These are phyloP conservation scores for Eleutherodactylus coqui DNA, from an alignment of 2,797 vertebrate genomes.

Conservation along the genomic window DNA sequence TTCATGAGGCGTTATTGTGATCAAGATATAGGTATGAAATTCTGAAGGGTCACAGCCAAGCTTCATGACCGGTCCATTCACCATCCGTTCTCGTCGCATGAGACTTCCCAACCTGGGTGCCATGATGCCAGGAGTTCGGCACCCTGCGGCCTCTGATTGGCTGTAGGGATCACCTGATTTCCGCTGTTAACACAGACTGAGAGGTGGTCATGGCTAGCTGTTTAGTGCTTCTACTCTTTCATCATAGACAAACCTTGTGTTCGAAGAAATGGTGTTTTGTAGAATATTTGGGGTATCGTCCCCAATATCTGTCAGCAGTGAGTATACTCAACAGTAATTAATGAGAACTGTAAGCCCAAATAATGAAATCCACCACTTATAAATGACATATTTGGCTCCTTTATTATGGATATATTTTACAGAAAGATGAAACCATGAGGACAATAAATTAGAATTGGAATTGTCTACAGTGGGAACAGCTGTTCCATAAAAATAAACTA, in stretches of 20 bases:
- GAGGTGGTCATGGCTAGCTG: too few relatives aligned
- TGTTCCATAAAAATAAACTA: slow-evolving; percentile 93
- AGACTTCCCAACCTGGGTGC: too few relatives aligned
- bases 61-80: too few relatives aligned
- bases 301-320: neutral
- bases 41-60: too few relatives aligned
- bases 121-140: too few relatives aligned
- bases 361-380: neutral
- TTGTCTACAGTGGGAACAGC: slow-evolving; percentile 86
- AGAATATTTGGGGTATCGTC: neutral
- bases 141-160: too few relatives aligned
- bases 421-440: slow-evolving; percentile 79
- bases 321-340: neutral
- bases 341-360: neutral
- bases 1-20: too few relatives aligned
- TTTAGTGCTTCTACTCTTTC: too few relatives aligned
- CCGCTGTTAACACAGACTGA: too few relatives aligned
- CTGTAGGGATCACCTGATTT: too few relatives aligned
- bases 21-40: too few relatives aligned
- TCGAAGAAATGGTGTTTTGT: neutral
- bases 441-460: slow-evolving; percentile 95
- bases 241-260: neutral
- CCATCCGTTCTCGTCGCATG: too few relatives aligned
- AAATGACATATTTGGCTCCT: slow-evolving; percentile 89
- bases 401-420: slow-evolving; percentile 88